A percentile compares a stretch with the other conserved stretches of the same genome.
Conservation (phyloP, 2,113 vertebrate genomes). For the Neomonachus schauinslandi region DNA sequence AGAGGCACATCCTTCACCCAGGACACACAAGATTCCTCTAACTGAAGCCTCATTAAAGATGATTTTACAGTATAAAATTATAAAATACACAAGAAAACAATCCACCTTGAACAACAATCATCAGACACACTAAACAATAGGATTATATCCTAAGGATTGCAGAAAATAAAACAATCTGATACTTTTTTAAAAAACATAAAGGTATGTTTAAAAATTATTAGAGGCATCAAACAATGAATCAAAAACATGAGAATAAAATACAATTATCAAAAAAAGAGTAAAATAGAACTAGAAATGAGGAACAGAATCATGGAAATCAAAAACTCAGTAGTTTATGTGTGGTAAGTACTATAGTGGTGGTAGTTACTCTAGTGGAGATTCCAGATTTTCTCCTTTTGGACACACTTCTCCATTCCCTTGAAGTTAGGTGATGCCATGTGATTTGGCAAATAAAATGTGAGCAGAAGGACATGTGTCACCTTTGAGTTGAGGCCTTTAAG, state of each 20-base stretch:
- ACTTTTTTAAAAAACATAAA: not conserved
- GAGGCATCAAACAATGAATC: not conserved
- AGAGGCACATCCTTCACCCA: not conserved
- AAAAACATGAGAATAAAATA: constrained; percentile 1
- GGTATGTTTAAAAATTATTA: not conserved
- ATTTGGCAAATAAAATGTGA: not conserved
- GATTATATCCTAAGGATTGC: not conserved
- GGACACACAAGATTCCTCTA: not conserved
- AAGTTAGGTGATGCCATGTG: not conserved
- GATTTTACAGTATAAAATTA: constrained; percentile 1
- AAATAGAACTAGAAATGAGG: not conserved
- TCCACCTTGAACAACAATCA: not conserved
- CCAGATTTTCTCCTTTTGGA: not conserved
- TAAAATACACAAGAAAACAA: not conserved
- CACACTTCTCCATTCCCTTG: not conserved
- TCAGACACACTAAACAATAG: not conserved
- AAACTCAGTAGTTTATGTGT: not conserved
- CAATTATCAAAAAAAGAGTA: constrained; percentile 5
- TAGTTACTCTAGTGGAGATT: not conserved
- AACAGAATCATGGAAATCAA: not conserved
- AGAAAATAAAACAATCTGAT: not conserved
- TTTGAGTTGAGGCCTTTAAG: not conserved
- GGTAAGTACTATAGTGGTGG: not conserved
- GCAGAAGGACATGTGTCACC: not conserved
- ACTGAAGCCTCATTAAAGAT: not conserved